A percentile compares a stretch with the other conserved stretches of the same genome.
These are phyloP conservation scores for Cepphus grylle DNA, from an alignment of 2,113 vertebrate species.

Conservation along the genomic window DNA sequence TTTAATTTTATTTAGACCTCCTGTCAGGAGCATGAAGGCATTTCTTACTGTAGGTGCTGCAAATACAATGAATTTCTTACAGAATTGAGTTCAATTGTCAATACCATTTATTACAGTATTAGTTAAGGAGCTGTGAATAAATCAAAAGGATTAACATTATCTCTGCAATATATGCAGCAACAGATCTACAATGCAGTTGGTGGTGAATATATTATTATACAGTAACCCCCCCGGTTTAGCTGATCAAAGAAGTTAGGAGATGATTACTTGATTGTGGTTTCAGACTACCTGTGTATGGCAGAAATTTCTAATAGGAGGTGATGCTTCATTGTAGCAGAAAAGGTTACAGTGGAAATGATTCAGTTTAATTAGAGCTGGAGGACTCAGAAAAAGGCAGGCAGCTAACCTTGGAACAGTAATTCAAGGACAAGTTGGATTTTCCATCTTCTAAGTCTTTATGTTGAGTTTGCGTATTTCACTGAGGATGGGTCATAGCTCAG, in stretches of 20 bases:
- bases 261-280: background rate
- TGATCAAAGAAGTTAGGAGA: background rate
- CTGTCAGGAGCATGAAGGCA: slow-evolving; percentile 38
- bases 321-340: background rate
- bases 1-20: slow-evolving; percentile 61
- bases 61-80: slow-evolving; percentile 34
- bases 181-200: background rate
- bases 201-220: background rate
- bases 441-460: background rate
- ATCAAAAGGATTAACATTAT: slow-evolving; percentile 57
- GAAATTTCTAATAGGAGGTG: background rate
- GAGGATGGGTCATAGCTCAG: slow-evolving; percentile 14
- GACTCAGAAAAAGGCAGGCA: background rate
- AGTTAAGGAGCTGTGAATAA: slow-evolving; percentile 50
- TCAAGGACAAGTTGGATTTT: slow-evolving; percentile 8
- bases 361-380: background rate
- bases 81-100: slow-evolving; percentile 29
- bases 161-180: too few species aligned
- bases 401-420: slow-evolving; percentile 4
- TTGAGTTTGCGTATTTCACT: slow-evolving; percentile 2
- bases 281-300: background rate
- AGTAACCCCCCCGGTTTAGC: background rate
- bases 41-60: slow-evolving; percentile 36
- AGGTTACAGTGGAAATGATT: background rate
- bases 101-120: slow-evolving; percentile 56